Conservation (phyloP, 2,113 vertebrate genomes). For the Tauraco erythrolophus region DNA sequence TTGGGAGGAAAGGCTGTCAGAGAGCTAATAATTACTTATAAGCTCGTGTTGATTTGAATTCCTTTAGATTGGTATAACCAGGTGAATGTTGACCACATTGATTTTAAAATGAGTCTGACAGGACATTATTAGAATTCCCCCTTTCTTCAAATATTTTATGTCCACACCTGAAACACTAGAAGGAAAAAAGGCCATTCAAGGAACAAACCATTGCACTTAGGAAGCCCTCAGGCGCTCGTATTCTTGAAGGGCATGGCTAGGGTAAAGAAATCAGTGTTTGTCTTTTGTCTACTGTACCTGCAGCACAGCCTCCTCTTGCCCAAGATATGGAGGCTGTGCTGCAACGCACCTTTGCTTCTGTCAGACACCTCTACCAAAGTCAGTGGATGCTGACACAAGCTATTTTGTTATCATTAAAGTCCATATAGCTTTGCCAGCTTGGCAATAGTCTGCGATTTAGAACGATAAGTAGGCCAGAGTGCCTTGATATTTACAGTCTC, state of each 20-base stretch:
- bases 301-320: neutral
- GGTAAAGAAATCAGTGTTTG: neutral
- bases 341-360: neutral
- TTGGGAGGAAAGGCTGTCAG: neutral
- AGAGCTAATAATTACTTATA: neutral
- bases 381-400: neutral
- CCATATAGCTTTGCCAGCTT: conserved; percentile 14
- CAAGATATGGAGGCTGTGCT: neutral
- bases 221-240: neutral
- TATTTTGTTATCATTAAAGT: conserved; percentile 19
- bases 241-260: neutral
- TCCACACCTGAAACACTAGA: neutral
- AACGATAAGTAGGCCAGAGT: neutral
- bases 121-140: neutral
- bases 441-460: neutral
- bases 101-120: neutral
- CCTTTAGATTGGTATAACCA: neutral
- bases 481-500: conserved; percentile 31
- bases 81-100: neutral
- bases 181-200: neutral
- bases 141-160: neutral
- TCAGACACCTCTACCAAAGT: neutral
- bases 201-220: neutral
- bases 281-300: neutral
- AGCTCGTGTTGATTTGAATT: neutral